Percentiles rank a stretch among this genome's conserved stretches.
These are phyloP conservation scores for Cranoglanis bouderius DNA, from an alignment of 2,113 vertebrate species.

Conservation along the genomic window DNA sequence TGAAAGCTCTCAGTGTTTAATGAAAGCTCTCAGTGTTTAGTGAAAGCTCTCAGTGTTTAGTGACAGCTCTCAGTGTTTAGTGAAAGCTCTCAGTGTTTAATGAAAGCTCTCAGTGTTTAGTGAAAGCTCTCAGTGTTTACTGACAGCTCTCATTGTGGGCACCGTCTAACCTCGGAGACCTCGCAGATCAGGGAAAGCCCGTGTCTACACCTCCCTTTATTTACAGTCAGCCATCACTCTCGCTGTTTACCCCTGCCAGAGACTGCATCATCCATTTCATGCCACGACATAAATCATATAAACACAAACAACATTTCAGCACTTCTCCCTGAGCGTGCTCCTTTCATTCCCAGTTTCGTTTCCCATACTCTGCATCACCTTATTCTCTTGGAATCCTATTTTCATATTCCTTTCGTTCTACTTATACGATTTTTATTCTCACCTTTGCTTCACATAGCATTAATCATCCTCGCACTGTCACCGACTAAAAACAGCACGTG, in stretches of 20 bases:
- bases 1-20: too few relatives aligned
- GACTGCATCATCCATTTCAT: slow-evolving; percentile 21
- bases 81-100: too few relatives aligned
- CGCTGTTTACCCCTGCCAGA: slow-evolving; percentile 4
- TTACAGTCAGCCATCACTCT: slow-evolving; percentile 57
- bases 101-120: too few relatives aligned
- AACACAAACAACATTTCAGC: slow-evolving; percentile 35
- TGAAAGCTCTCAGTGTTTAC: too few relatives aligned
- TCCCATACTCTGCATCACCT: background rate
- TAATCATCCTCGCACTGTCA: background rate
- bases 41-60: too few relatives aligned
- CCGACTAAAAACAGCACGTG: slow-evolving; percentile 12
- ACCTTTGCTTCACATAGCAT: background rate
- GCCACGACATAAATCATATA: slow-evolving; percentile 59
- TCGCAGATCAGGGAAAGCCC: slow-evolving; percentile 43
- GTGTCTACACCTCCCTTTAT: slow-evolving; percentile 59
- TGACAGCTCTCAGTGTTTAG: too few relatives aligned
- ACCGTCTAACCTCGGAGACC: background rate
- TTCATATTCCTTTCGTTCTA: background rate
- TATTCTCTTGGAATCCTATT: background rate
- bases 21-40: too few relatives aligned
- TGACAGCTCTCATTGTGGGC: background rate
- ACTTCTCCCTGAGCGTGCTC: background rate
- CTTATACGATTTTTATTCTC: background rate
- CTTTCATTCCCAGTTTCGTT: background rate